Evolutionary conservation across 2,113 vertebrate species (phyloP), one percentile per base, ranked within the genome.

Genomic region (Fulmarus glacialis): DNA sequence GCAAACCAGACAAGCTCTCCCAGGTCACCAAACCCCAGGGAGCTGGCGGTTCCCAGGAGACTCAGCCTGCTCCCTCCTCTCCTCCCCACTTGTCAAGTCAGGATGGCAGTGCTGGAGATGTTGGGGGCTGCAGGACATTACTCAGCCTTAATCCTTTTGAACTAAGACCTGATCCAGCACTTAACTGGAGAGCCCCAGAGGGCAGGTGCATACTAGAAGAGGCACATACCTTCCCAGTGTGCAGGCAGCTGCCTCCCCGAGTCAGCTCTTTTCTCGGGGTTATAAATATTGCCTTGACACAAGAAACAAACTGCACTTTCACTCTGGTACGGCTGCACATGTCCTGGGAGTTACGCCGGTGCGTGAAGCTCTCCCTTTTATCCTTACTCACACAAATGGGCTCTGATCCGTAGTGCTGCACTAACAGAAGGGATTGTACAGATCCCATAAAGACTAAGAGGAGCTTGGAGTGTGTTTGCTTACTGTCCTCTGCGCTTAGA

Each of bases 291-390:
- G 73, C 38, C 64, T 50, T 85, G 64, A 63, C 64, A 24, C 42
- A 42, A 38, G 75, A 63, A 89, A 21, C 53, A 64, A 50, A 26
- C 30, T 56, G 58, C 62, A 6, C 19, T 71, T 68, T 38, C 58
- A 45, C 0, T 0, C 14, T 1, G 0, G 43, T n/a, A 7, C 2
- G 5, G 53, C 63, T 56, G 45, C 42, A 15, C 1, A 1, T 8
- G 15, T 8, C 3, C 66, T 23, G 34, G 36, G 58, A 43, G n/a
- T 64, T n/a, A 47, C 3, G 1, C 32, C 2, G 11, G 14, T 32
- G 47, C 5, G 3, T 14, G 48, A 63, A 34, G 45, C 50, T 64
- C 30, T 70, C 48, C 30, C 23, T 60, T 42, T 82, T 38, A 40
- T 70, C 91, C 18, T n/a, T 43, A 4, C 19, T 59, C 26, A 1